Base-by-base conservation (phyloP, 2,797 vertebrate species). In the Capromys pilorides region DNA sequence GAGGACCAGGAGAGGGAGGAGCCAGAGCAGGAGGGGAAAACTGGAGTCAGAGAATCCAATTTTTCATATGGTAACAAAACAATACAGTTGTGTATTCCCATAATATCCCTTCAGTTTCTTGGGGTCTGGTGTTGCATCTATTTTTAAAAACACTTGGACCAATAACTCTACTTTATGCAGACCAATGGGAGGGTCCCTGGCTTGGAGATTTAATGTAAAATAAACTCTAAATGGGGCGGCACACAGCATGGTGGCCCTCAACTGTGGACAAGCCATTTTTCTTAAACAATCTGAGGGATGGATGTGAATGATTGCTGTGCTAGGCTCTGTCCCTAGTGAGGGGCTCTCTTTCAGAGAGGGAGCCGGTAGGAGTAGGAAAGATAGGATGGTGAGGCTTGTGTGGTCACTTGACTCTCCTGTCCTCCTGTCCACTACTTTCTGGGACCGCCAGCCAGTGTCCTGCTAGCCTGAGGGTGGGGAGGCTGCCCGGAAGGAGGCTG, bases 101-200 rank as follows among this genome's bases (percentile, higher is more conserved):
- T 97, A 97, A 97, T 96, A 86, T 94, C 96, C 95, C 97, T 97
- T 97, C 87, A 59, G 96, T 94, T 97, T 95, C 97, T 90, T 75
- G 91, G 92, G 96, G 94, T 95, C 96, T 84, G 90, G 88, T 85
- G 84, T 94, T 88, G 93, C 96, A 94, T 94, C 93, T 96, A 96
- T 96, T 96, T 97, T 97, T 97, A 94, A 96, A 97, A 97, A 94
- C 93, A 79, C 91, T 86, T 79, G 93, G 69, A 95, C 90, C 94
- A 81, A 95, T 97, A 96, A 93, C 84, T 97, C 93, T 73, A 71
- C 88, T 95, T 96, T 95, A 86, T 89, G 94, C 93, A 94, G 96
- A 88, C 96, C 33, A 69, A 59, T 59, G 64, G 78, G 91, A 96
- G 91, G 90, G 86, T 77, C 96, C 86, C 83, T 67, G 89, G 94